Evolutionary conservation across 2,113 vertebrate species (phyloP), one percentile per base, ranked within the genome.

Genomic region (Beaufortia kweichowensis): DNA sequence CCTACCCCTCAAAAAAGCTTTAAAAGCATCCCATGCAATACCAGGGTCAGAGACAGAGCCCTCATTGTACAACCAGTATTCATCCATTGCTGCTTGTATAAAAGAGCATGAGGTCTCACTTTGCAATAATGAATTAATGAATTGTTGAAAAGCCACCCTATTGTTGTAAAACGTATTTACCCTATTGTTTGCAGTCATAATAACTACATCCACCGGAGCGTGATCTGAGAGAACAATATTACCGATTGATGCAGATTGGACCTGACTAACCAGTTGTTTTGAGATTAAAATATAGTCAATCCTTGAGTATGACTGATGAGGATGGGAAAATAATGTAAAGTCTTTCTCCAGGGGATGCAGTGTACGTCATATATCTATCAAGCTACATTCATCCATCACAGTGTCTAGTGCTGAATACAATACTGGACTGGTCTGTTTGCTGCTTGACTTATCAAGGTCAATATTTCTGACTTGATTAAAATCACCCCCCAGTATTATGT

Each of bases 1-100:
- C n/a, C 55, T 24, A 11, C 23, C 23, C 23, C 55, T 26, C 55
- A 26, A 12, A 10, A 26, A 57, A 26, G 23, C 55, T 10, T 57
- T 57, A 26, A 57, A 57, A 14, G 55, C 55, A 57, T 57, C 55
- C 55, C 55, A 57, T 26, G n/a, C 23, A 24, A 57, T 26, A 57
- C 21, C 55, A 57, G 23, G 55, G 21, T 56, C 53, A 12, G 53
- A 56, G 9, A 56, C 21, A 24, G 53, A 55, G 21, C 21, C 53
- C 53, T 56, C 53, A 56, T 56, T 56, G 21, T 56, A 56, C 21
- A 56, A 11, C 55, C 21, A 57, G 21, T 57, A 26, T 14, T 57
- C 55, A 56, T 56, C 53, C 9, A 56, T 56, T 56, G 23, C 53
- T 24, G 3, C 35, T 39, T 9, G 6, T 39, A 39, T 60, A 7